Conservation (phyloP, 1,140 invertebrate genomes). For the Rhizoglyphus robini region DNA sequence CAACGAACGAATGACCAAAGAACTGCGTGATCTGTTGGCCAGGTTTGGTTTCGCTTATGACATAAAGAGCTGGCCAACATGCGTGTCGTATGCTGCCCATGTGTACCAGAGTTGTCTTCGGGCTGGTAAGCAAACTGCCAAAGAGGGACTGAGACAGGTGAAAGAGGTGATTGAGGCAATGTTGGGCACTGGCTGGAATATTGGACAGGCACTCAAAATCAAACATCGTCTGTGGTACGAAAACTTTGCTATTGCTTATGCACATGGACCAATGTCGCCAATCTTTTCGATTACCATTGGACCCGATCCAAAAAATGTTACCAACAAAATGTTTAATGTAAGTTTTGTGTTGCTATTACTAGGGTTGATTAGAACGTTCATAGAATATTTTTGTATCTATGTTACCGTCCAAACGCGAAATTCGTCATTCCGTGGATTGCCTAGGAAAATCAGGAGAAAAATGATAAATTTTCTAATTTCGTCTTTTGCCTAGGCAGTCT, state of each 20-base stretch:
- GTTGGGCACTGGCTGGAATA: background rate
- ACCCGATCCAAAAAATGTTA: background rate
- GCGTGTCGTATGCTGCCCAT: background rate
- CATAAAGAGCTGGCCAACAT: background rate
- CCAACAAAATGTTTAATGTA: background rate
- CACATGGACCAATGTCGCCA: background rate
- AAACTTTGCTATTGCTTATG: background rate
- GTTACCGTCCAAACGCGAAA: no score
- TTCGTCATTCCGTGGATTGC: no score
- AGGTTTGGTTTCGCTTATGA: background rate
- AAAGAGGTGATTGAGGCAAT: background rate
- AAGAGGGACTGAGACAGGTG: background rate
- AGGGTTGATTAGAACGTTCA: no score
- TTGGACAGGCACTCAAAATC: background rate
- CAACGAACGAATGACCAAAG: slow-evolving; percentile 40
- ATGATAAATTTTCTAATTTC: no score
- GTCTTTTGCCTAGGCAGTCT: no score
- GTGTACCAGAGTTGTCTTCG: background rate
- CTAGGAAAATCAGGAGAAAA: no score
- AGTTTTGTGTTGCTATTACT: background rate
- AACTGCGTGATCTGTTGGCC: background rate
- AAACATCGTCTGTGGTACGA: background rate
- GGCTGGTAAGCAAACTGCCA: background rate
- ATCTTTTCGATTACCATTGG: background rate
- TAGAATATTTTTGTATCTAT: no score